These are phyloP conservation scores for Galago senegalensis DNA, from an alignment of 2,797 vertebrate genomes.

Conservation along the genomic window DNA sequence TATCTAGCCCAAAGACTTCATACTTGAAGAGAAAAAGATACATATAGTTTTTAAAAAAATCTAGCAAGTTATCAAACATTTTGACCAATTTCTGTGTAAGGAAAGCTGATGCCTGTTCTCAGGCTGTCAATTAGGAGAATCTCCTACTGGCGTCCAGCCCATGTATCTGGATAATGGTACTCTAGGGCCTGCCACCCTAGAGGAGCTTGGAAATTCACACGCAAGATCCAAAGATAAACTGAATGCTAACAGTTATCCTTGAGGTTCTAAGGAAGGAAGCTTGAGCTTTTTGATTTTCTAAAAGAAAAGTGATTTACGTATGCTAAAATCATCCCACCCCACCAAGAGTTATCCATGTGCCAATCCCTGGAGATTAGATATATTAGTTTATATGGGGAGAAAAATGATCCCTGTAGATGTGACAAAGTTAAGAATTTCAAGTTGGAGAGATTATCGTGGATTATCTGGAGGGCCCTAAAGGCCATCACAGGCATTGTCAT, in stretches of 20 bases:
- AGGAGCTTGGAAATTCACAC: not conserved
- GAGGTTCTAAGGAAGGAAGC: not conserved
- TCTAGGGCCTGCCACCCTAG: not conserved
- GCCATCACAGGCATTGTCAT: rapidly evolving
- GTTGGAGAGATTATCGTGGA: not conserved
- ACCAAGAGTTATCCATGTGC: not conserved
- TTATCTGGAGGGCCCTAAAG: not conserved
- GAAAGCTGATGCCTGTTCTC: too few relatives aligned
- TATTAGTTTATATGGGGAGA: not conserved
- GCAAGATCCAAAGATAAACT: not conserved
- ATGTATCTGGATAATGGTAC: rapidly evolving
- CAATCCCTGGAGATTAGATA: not conserved
- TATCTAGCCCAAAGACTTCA: not conserved
- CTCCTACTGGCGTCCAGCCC: too few relatives aligned
- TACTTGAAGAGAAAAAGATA: not conserved
- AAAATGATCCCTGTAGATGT: not conserved
- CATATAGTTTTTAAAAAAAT: too few relatives aligned
- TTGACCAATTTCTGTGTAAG: not conserved
- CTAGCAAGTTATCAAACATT: not conserved
- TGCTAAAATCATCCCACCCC: not conserved
- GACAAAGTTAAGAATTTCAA: not conserved
- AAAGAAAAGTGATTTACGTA: not conserved
- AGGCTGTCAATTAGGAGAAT: too few relatives aligned
- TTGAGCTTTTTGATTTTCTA: not conserved
- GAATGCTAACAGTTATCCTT: not conserved